A percentile compares a stretch with the other conserved stretches of the same genome.
phyloP scores from a whole-genome alignment of 2,888 invertebrate species.

The Thymelicus lineola region DNA sequence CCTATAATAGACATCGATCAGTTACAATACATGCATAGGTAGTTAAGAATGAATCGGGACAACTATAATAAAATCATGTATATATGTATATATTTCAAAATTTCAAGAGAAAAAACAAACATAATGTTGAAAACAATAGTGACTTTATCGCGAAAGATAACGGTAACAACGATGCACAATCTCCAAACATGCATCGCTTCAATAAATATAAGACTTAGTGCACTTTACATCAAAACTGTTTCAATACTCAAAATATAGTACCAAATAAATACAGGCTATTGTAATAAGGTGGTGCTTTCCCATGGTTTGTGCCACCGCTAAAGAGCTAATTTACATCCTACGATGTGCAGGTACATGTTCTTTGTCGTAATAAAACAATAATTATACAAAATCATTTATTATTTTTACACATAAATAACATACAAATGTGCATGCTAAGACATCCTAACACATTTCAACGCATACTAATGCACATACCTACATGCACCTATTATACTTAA shows the following conservation, averaged over 20 bases:
- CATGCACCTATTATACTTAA: too few species aligned
- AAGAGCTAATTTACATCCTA: conserved; percentile 45
- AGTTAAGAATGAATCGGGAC: too few species aligned
- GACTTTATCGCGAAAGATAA: neutral
- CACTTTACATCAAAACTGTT: conserved; percentile 34
- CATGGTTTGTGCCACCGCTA: conserved; percentile 68
- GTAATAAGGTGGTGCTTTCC: conserved; percentile 64
- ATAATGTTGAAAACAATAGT: neutral
- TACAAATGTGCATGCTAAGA: too few species aligned
- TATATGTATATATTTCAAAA: too few species aligned
- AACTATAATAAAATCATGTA: too few species aligned
- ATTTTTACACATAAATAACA: too few species aligned
- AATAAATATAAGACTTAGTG: conserved; percentile 23
- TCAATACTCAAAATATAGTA: conserved; percentile 50
- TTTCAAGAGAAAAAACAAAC: neutral
- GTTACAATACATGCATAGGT: too few species aligned
- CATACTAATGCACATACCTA: too few species aligned
- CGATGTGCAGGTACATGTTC: neutral
- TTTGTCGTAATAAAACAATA: too few species aligned
- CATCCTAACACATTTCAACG: too few species aligned
- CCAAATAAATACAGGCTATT: conserved; percentile 64
- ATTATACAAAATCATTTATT: too few species aligned
- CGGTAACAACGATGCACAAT: conserved; percentile 1
- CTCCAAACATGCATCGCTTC: conserved; percentile 5
- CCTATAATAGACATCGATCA: too few species aligned